Evolutionary conservation across 53 echinoderm and acorn worm genomes (phyloP).

Genomic region (Apostichopus leukothele): DNA sequence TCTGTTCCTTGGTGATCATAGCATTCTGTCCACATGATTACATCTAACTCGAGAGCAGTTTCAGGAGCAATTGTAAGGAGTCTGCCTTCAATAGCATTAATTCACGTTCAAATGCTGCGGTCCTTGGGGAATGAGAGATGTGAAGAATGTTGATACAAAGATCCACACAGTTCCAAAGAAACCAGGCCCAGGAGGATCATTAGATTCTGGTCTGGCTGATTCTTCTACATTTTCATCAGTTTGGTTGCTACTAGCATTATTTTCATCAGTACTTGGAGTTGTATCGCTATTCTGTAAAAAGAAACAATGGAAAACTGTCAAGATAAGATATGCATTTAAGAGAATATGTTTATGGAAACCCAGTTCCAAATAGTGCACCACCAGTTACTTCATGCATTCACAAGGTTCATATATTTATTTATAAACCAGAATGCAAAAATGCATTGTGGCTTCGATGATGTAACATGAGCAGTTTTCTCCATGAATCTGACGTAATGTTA

Average conservation of each 20-base stretch:
- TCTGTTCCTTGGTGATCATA: too few relatives aligned
- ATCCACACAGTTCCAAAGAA: conserved; percentile 74
- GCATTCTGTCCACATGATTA: too few relatives aligned
- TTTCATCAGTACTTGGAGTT: conserved; percentile 10
- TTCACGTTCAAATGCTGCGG: conserved; percentile 64
- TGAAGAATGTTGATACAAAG: conserved; percentile 93
- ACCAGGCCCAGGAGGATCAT: conserved; percentile 70
- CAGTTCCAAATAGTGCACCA: too few relatives aligned
- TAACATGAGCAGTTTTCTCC: too few relatives aligned
- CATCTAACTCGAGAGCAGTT: too few relatives aligned
- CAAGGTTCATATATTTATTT: too few relatives aligned
- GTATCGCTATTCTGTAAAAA: conserved; percentile 48
- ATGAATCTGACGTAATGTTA: too few relatives aligned
- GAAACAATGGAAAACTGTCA: background rate
- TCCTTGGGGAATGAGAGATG: conserved; percentile 86
- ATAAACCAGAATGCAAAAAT: too few relatives aligned
- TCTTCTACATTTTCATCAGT: conserved; percentile 51
- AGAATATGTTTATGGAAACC: too few relatives aligned
- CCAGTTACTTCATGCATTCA: too few relatives aligned
- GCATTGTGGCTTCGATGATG: too few relatives aligned
- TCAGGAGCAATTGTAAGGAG: too few relatives aligned
- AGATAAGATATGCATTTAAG: background rate
- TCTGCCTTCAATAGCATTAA: conserved; percentile 2
- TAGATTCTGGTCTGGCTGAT: conserved; percentile 39
- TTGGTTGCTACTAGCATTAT: background rate